A percentile compares a stretch with the other conserved stretches of the same genome.
phyloP scores from a whole-genome alignment of 92 coral and sea anemone species.

The Bergia sp. region DNA sequence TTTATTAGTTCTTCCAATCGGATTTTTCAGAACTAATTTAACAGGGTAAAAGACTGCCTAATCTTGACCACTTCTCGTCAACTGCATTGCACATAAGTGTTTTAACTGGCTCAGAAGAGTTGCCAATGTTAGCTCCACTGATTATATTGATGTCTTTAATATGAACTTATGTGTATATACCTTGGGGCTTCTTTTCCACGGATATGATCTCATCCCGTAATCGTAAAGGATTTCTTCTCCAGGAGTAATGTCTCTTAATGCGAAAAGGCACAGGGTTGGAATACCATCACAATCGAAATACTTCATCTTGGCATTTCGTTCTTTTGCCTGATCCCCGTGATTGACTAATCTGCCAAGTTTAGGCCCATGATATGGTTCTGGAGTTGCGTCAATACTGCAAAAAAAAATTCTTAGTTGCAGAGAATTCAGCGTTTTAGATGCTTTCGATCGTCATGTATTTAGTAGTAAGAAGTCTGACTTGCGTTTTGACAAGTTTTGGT shows the following conservation, averaged over 20 bases:
- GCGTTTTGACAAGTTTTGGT: not conserved
- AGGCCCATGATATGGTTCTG: conserved; percentile 25
- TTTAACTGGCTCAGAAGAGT: not conserved
- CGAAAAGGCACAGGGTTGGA: conserved; percentile 34
- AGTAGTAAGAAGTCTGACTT: not conserved
- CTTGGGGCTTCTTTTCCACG: conserved; percentile 14
- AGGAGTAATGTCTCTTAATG: conserved; percentile 11
- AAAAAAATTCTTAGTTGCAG: not conserved
- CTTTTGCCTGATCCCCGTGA: conserved; percentile 16
- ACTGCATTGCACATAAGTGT: too few species aligned
- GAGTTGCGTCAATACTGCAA: conserved; percentile 41
- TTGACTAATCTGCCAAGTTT: conserved; percentile 33
- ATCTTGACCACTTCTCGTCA: too few species aligned
- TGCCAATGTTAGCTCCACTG: not conserved
- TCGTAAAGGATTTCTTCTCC: conserved; percentile 39
- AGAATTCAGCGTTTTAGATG: not conserved
- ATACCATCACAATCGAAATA: not conserved
- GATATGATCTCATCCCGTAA: conserved; percentile 34
- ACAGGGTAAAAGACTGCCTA: too few species aligned
- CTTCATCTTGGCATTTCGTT: conserved; percentile 40
- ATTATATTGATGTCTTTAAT: not conserved
- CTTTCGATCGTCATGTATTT: too few species aligned
- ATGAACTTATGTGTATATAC: not conserved
- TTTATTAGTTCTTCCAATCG: too few species aligned
- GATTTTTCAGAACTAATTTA: too few species aligned